These are phyloP conservation scores for Orthonychiurus folsomi DNA, from an alignment of 2,888 invertebrate genomes.

Conservation along the genomic window DNA sequence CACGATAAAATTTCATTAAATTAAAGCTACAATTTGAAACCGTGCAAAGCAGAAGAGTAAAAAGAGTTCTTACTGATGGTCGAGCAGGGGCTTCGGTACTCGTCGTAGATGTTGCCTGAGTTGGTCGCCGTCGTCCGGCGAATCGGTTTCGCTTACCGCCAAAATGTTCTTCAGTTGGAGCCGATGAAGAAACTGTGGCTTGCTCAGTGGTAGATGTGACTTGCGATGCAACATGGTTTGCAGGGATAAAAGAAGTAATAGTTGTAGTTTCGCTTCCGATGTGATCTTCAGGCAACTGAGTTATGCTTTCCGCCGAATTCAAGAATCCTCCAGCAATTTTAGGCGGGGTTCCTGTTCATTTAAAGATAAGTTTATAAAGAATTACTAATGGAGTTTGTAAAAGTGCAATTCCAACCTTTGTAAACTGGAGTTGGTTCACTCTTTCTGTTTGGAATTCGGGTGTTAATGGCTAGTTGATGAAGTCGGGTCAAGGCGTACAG, in stretches of 20 bases:
- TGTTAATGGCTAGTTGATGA: conserved; percentile 38
- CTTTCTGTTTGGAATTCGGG: conserved; percentile 27
- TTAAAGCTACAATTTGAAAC: too few species aligned
- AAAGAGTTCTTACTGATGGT: neutral
- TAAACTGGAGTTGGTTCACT: neutral
- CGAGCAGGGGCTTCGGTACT: neutral
- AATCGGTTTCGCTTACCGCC: neutral
- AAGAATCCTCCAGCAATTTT: conserved; percentile 7
- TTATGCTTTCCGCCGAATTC: neutral
- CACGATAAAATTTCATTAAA: neutral
- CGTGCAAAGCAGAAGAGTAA: too few species aligned
- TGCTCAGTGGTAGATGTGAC: neutral
- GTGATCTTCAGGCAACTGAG: neutral
- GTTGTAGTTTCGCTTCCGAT: conserved; percentile 5
- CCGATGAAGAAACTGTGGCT: neutral
- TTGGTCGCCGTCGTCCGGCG: neutral
- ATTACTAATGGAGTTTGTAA: too few species aligned
- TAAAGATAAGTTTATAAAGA: too few species aligned
- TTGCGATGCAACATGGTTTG: neutral
- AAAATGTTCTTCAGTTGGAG: conserved; percentile 8
- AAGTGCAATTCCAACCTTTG: neutral
- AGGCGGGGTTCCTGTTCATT: neutral
- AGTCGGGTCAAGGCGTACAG: conserved; percentile 37
- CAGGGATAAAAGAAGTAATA: conserved; percentile 4
- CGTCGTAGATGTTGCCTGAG: neutral